These are phyloP conservation scores for Aphidius ervi DNA, from an alignment of 1,140 invertebrate species.

Conservation along the genomic window DNA sequence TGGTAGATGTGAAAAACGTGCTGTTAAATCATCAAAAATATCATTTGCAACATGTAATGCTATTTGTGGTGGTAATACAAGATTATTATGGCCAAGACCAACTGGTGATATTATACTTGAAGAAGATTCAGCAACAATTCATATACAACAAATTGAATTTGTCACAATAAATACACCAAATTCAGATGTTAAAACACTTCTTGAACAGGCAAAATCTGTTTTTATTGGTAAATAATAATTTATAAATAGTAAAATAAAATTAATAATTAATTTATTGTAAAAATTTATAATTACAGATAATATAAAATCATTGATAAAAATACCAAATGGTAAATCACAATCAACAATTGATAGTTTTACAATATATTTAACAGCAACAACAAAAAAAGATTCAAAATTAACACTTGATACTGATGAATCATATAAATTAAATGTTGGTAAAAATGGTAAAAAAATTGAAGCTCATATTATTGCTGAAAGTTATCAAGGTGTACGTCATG, in stretches of 20 bases:
- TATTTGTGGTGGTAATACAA: constrained; percentile 44
- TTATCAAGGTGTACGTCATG: constrained; percentile 75
- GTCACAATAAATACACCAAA: constrained; percentile 46
- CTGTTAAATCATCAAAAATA: constrained; percentile 42
- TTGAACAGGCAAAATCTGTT: constrained; percentile 48
- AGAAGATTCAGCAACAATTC: constrained; percentile 40
- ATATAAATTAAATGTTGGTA: constrained; percentile 61
- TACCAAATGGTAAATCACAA: constrained; percentile 39
- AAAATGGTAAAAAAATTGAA: constrained; percentile 53
- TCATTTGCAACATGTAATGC: constrained; percentile 47
- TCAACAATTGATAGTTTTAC: constrained; percentile 41
- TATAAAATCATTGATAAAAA: constrained; percentile 40
- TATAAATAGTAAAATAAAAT: background rate
- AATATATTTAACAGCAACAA: constrained; percentile 40
- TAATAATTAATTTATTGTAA: no score
- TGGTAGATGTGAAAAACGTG: constrained; percentile 44
- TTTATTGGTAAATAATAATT: constrained; percentile 40
- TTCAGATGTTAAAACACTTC: constrained; percentile 46
- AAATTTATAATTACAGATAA: constrained; percentile 38
- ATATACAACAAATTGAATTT: constrained; percentile 50
- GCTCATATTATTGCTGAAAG: constrained; percentile 64
- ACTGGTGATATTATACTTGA: constrained; percentile 42
- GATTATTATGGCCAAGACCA: constrained; percentile 48
- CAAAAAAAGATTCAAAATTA: constrained; percentile 45
- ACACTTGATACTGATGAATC: constrained; percentile 69